These are phyloP conservation scores for Zingel zingel DNA, from an alignment of 2,113 vertebrate species.

Conservation along the genomic window DNA sequence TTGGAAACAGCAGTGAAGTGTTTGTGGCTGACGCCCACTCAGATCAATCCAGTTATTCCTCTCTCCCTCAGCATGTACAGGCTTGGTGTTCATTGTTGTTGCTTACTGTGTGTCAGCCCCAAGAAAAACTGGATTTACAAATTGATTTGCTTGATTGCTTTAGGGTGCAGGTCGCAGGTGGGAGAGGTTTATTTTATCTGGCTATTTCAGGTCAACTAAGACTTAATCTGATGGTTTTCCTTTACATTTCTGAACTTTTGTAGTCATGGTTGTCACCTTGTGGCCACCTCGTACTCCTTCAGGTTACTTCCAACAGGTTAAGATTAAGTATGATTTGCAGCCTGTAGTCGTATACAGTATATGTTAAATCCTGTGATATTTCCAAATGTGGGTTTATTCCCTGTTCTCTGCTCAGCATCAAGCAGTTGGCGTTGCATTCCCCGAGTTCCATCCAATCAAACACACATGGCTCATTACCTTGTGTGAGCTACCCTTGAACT, in stretches of 20 bases:
- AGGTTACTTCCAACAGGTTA: not conserved
- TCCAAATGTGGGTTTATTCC: conserved; percentile 24
- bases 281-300: not conserved
- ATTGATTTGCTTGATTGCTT: conserved; percentile 12
- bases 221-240: not conserved
- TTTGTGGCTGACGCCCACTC: conserved; percentile 8
- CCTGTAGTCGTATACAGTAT: not conserved
- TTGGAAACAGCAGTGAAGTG: not conserved
- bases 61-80: conserved; percentile 22
- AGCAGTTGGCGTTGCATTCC: conserved; percentile 3
- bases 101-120: not conserved
- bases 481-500: conserved; percentile 36
- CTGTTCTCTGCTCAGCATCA: not conserved
- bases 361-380: not conserved
- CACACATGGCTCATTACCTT: conserved; percentile 51
- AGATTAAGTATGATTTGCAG: not conserved
- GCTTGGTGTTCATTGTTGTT: conserved; percentile 15
- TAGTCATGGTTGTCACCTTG: not conserved
- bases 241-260: not conserved
- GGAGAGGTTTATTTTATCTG: not conserved
- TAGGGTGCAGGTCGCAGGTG: conserved; percentile 6
- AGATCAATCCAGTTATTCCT: conserved; percentile 46
- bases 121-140: conserved; percentile 34
- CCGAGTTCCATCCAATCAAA: conserved; percentile 41
- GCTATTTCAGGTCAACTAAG: not conserved